A percentile compares a stretch with the other conserved stretches of the same genome.
Evolutionary conservation across 1,140 invertebrate genomes (phyloP).

Genomic region (Mamestra configurata): DNA sequence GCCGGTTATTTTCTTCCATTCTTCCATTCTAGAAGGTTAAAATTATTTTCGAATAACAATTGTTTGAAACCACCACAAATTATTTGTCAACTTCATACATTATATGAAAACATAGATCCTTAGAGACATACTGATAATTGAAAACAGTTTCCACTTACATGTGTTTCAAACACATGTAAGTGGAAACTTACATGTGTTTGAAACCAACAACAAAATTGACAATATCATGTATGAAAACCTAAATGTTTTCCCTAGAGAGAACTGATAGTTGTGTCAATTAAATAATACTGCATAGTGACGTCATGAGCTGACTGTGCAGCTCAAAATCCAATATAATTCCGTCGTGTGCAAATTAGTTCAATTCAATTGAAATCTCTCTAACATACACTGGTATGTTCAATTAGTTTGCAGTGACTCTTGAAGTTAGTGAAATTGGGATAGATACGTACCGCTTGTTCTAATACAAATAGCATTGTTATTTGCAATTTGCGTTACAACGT

Average conservation of each 20-base stretch:
- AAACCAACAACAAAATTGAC: not conserved
- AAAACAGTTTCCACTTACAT: no score
- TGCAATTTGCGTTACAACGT: no score
- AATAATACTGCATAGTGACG: constrained; percentile 3
- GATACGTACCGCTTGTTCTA: not conserved
- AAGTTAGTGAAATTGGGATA: not conserved
- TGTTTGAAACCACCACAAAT: no score
- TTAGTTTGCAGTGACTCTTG: not conserved
- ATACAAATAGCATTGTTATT: no score
- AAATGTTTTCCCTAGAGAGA: not conserved
- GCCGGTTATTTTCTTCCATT: no score
- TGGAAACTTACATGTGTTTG: no score
- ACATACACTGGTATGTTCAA: not conserved
- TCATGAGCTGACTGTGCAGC: constrained; percentile 15
- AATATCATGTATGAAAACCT: not conserved
- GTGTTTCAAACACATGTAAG: no score
- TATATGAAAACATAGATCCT: no score
- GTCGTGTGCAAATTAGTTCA: constrained; percentile 38
- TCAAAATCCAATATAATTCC: constrained; percentile 28
- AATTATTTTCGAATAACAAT: no score
- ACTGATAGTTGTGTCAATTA: constrained; percentile 16
- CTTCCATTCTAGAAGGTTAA: no score
- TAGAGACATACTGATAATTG: no score
- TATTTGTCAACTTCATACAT: no score
- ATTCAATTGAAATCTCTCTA: constrained; percentile 21